Conservation (phyloP, 2,888 invertebrate genomes). For the Machimus rusticus region DNA sequence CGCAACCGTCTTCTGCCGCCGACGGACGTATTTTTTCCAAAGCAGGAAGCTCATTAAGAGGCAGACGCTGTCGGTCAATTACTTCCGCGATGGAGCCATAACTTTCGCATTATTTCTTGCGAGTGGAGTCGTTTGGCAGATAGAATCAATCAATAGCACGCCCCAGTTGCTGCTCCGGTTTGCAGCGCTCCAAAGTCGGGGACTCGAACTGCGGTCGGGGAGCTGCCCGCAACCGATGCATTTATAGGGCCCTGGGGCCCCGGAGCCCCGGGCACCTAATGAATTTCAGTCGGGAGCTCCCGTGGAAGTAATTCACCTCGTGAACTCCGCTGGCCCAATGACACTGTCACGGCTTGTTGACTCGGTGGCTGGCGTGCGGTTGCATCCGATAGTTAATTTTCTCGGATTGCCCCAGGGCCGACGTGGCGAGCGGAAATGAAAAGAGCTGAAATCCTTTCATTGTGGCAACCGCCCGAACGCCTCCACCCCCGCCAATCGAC, state of each 20-base stretch:
- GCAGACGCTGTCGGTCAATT: not conserved
- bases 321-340: constrained; percentile 5
- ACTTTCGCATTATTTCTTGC: not conserved
- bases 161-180: constrained; percentile 5
- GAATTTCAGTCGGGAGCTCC: not conserved
- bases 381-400: constrained; percentile 25
- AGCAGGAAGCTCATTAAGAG: not conserved
- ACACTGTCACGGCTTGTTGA: constrained; percentile 18
- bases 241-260: not conserved
- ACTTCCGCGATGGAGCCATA: constrained; percentile 9
- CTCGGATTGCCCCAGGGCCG: not conserved
- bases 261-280: not conserved
- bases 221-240: not conserved
- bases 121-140: not conserved
- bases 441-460: not conserved
- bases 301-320: constrained; percentile 6
- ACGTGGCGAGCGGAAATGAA: not conserved
- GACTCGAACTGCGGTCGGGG: not conserved
- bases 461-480: not conserved
- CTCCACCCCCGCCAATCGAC: not conserved
- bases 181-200: not conserved
- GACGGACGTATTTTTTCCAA: not conserved
- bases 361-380: not conserved
- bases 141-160: constrained; percentile 29
- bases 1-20: not conserved